Conservation (phyloP, 1,140 invertebrate species). For the Ceratina australensis region DNA sequence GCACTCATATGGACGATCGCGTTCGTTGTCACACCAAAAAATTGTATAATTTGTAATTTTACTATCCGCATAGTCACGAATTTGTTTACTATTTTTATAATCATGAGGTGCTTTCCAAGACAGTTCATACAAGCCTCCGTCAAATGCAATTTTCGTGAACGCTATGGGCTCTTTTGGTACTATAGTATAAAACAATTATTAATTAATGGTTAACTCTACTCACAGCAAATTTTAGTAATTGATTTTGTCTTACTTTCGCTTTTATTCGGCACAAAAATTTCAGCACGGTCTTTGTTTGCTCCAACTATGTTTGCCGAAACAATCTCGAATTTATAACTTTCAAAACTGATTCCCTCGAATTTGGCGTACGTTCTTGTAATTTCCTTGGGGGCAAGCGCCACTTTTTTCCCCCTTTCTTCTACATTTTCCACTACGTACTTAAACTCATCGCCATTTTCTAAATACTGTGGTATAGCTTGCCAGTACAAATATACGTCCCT, state of each 20-base stretch:
- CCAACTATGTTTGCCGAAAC: conserved; percentile 82
- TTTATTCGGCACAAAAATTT: conserved; percentile 82
- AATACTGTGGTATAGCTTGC: conserved; percentile 82
- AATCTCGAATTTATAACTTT: conserved; percentile 79
- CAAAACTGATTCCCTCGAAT: conserved; percentile 78
- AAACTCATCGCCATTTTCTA: conserved; percentile 82
- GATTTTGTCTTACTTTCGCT: conserved; percentile 77
- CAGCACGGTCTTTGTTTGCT: conserved; percentile 79
- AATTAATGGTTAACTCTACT: background rate
- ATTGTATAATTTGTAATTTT: conserved; percentile 84
- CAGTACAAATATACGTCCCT: conserved; percentile 85
- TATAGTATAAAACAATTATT: conserved; percentile 60
- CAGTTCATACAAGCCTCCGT: conserved; percentile 84
- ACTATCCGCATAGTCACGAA: conserved; percentile 8
- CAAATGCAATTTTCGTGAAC: conserved; percentile 85
- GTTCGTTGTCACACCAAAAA: conserved; percentile 85
- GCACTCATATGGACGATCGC: conserved; percentile 83
- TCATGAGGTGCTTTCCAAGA: conserved; percentile 83
- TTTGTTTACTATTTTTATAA: background rate
- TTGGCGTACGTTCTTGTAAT: conserved; percentile 80
- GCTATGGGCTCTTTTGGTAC: conserved; percentile 79
- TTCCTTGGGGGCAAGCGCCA: conserved; percentile 71
- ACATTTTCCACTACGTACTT: conserved; percentile 73
- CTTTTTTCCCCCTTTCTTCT: conserved; percentile 71
- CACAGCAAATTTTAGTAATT: background rate